Evolutionary conservation across 53 echinoderm and acorn worm species (phyloP), one percentile per base, ranked within the genome.

Genomic region (Glandiceps talaboti): DNA sequence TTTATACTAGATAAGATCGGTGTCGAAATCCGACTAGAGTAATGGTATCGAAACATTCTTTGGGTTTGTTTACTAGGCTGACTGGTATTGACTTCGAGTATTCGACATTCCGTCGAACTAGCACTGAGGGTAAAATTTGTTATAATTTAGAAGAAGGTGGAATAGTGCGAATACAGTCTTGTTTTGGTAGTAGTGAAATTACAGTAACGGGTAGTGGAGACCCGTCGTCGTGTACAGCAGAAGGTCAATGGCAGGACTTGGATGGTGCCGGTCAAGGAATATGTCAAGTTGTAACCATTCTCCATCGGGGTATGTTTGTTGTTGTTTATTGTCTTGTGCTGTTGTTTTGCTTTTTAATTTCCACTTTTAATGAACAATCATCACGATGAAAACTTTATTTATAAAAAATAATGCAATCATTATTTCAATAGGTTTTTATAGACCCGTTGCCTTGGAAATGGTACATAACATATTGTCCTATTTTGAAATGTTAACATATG

Each of bases 141-240:
- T 88, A 89, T 79, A 89, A 99, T 73, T 99, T 89, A 80, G 91
- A 94, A 84, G 86, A 84, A 27, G 81, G 81, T 0, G 93, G 93
- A 0, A 77, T 81, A 75, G 90, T 94, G 27, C 75, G 78, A 75
- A 32, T 99, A 20, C 64, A 45, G 6, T 45, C 64, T 45, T 45
- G 64, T 20, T 45, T 45, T 20, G 64, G 64, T 20, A 20, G 64
- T 6, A 20, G 20, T 20, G 6, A 45, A 20, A 45, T 45, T 20
- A 45, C 64, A 12, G 64, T 45, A 6, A 45, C 64, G 64, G 64
- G 64, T 6, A 45, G 6, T 6, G 64, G 64, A 12, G 64, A 45
- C 64, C 64, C 64, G 20, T 45, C 64, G 64, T 6, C 64, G 6
- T 45, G 64, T 20, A 20, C 6, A 12, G 20, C 6, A 45, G 64